phyloP scores from a whole-genome alignment of 2,113 vertebrate genomes.

The Lepisosteus osseus region DNA sequence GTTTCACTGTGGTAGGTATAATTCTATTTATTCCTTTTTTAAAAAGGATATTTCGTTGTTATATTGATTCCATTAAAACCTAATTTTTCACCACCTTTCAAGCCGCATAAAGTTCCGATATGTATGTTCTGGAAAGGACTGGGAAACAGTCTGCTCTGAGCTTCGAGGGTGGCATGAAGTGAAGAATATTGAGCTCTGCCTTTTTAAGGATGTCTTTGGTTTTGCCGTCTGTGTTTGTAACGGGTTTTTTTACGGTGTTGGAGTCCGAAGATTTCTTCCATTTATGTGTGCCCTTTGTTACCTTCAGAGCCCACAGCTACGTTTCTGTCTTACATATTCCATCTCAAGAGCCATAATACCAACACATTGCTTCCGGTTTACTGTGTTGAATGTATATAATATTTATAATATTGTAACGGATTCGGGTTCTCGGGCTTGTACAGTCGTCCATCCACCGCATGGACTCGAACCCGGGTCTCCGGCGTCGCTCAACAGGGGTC shows the following conservation, averaged over 20 bases:
- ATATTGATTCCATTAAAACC: constrained; percentile 44
- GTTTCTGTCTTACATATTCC: too few relatives aligned
- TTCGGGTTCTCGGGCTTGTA: too few relatives aligned
- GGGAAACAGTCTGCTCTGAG: constrained; percentile 19
- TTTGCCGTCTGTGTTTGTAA: background rate
- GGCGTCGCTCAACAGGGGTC: too few relatives aligned
- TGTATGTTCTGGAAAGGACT: constrained; percentile 24
- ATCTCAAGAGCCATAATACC: too few relatives aligned
- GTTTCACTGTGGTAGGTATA: constrained; percentile 3
- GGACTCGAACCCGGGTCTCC: too few relatives aligned
- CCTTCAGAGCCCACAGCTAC: too few relatives aligned
- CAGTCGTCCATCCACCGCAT: too few relatives aligned
- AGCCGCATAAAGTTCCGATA: constrained; percentile 25
- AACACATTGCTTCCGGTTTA: too few relatives aligned
- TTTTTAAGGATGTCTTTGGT: constrained; percentile 4
- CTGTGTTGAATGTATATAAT: too few relatives aligned
- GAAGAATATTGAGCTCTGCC: constrained; percentile 12
- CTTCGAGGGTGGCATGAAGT: too few relatives aligned
- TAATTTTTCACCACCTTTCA: constrained; percentile 26
- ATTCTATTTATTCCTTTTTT: constrained; percentile 39
- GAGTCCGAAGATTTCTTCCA: background rate
- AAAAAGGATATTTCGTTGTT: constrained; percentile 41
- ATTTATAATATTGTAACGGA: too few relatives aligned
- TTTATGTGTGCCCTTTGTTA: too few relatives aligned
- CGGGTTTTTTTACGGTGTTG: constrained; percentile 10